A percentile compares a stretch with the other conserved stretches of the same genome.
Evolutionary conservation across 2,113 vertebrate species (phyloP).

Genomic region (Lutjanus erythropterus): DNA sequence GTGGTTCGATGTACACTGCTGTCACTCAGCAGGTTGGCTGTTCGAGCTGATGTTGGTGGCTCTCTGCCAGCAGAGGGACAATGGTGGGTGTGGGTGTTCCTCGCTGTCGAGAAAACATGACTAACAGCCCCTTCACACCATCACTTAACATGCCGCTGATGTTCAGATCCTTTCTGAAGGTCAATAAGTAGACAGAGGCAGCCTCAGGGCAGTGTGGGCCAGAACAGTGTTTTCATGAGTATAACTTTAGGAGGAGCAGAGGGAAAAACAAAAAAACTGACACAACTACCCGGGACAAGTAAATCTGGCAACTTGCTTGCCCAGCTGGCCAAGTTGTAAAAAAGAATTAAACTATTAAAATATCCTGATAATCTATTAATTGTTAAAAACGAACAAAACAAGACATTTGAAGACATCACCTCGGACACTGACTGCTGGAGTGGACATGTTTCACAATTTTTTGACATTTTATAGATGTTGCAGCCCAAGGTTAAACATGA

Average conservation of each 20-base stretch:
- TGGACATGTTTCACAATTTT: no score
- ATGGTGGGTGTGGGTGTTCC: conserved; percentile 10
- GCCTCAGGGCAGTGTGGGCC: not conserved
- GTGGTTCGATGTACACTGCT: conserved; percentile 52
- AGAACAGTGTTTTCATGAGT: not conserved
- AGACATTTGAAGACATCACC: no score
- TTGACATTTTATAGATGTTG: no score
- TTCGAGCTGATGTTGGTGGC: conserved; percentile 48
- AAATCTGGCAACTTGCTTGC: no score
- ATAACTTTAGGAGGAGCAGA: not conserved
- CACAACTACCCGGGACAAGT: no score
- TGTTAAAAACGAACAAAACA: no score
- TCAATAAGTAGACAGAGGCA: conserved; percentile 17
- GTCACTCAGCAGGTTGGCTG: conserved; percentile 64
- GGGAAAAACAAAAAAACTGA: not conserved
- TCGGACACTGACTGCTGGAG: no score
- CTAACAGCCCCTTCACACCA: conserved; percentile 58
- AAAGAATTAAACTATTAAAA: no score
- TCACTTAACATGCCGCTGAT: conserved; percentile 70
- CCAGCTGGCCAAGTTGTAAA: no score
- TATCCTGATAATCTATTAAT: no score
- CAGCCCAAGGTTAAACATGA: no score
- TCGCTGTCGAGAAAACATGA: conserved; percentile 31
- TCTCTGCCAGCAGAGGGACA: conserved; percentile 29
- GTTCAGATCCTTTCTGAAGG: conserved; percentile 34